Percentiles rank a stretch among this genome's conserved stretches.
phyloP scores from a whole-genome alignment of 2,888 invertebrate genomes.

The Pristionchus arcanus region DNA sequence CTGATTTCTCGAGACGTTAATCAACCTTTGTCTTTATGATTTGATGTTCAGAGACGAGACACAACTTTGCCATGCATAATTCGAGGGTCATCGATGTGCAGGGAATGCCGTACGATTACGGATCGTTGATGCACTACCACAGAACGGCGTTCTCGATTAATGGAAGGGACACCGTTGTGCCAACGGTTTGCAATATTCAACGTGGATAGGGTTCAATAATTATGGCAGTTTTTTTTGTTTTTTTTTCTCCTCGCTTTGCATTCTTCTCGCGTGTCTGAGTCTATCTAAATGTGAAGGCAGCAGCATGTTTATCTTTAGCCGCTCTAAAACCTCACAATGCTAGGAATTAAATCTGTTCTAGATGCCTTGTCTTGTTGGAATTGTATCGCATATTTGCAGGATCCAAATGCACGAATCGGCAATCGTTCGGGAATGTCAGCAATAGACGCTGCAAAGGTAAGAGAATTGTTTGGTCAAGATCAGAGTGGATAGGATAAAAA shows the following conservation, averaged over 20 bases:
- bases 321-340: too few relatives aligned
- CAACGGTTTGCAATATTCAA: background rate
- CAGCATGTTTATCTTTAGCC: too few relatives aligned
- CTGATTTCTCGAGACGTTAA: too few relatives aligned
- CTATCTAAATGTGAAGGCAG: too few relatives aligned
- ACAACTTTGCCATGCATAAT: background rate
- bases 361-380: too few relatives aligned
- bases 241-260: too few relatives aligned
- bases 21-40: too few relatives aligned
- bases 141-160: conserved; percentile 74
- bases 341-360: too few relatives aligned
- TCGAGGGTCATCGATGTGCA: background rate
- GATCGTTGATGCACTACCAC: conserved; percentile 80
- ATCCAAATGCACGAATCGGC: background rate
- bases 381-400: background rate
- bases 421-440: background rate
- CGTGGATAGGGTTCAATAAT: too few relatives aligned
- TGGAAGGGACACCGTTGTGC: conserved; percentile 76
- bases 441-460: background rate
- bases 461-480: background rate
- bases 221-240: too few relatives aligned
- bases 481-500: background rate
- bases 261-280: too few relatives aligned
- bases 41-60: background rate
- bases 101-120: conserved; percentile 70